Evolutionary conservation across 1,140 invertebrate species (phyloP).

Genomic region (Neodiprion pinetum): DNA sequence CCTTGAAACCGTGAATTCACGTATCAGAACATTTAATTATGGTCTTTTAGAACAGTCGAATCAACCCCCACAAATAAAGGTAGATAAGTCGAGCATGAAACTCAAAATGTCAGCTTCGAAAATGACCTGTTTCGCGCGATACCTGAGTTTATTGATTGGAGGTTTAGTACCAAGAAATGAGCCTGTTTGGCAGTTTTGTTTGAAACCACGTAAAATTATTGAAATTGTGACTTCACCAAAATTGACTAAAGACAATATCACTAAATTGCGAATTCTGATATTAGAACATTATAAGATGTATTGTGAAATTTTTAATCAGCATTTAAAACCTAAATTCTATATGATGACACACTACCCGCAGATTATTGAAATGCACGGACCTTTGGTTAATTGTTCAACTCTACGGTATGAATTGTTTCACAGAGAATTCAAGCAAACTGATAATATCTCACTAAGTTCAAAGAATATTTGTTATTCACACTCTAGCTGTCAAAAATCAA

Average conservation of each 20-base stretch:
- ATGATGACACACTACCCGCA: not conserved
- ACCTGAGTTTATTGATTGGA: conserved; percentile 31
- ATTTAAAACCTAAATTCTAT: not conserved
- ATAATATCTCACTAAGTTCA: not conserved
- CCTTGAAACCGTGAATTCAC: not conserved
- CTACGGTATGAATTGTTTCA: not conserved
- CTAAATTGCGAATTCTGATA: not conserved
- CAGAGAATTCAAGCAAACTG: not conserved
- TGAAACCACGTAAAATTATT: conserved; percentile 19
- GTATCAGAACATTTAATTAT: not conserved
- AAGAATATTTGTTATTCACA: not conserved
- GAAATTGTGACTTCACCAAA: not conserved
- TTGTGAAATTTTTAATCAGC: not conserved
- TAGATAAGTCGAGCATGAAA: not conserved
- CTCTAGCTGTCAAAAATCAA: not conserved
- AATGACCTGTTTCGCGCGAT: conserved; percentile 31
- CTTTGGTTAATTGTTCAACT: not conserved
- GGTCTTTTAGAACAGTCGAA: not conserved
- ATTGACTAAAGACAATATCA: not conserved
- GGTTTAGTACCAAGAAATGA: conserved; percentile 27
- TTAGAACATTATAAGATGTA: not conserved
- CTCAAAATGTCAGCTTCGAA: conserved; percentile 28
- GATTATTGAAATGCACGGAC: not conserved
- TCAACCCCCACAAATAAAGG: not conserved
- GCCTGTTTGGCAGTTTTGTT: conserved; percentile 25